phyloP scores from a whole-genome alignment of 2,113 vertebrate species.

The Laterallus jamaicensis region DNA sequence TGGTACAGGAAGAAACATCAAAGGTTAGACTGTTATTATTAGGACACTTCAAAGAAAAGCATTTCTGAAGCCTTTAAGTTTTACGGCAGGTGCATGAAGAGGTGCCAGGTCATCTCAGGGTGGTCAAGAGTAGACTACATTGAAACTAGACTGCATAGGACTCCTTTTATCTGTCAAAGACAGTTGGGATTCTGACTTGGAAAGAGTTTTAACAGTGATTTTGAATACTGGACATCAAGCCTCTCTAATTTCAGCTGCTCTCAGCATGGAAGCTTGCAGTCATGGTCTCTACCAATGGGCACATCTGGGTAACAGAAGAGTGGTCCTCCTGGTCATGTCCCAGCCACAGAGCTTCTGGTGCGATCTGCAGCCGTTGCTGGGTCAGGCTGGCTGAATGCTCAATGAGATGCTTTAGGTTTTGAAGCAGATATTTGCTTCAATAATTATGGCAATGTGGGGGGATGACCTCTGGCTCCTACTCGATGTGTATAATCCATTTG shows the following conservation, averaged over 20 bases:
- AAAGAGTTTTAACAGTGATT: constrained; percentile 79
- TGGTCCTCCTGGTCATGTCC: constrained; percentile 58
- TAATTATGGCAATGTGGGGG: neutral
- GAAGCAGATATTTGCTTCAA: neutral
- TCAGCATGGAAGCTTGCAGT: constrained; percentile 87
- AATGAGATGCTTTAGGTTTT: neutral
- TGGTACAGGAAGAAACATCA: constrained; percentile 89
- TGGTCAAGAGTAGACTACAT: constrained; percentile 79
- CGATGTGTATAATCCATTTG: neutral
- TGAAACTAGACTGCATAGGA: constrained; percentile 77
- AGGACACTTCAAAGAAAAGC: constrained; percentile 93
- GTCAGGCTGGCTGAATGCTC: neutral
- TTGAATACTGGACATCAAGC: constrained; percentile 93
- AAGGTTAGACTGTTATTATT: constrained; percentile 90
- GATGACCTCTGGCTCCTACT: constrained; percentile 23
- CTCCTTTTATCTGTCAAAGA: constrained; percentile 83
- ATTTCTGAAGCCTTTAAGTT: constrained; percentile 91
- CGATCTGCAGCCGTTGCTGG: neutral
- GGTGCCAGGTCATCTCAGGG: constrained; percentile 89
- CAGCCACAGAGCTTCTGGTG: neutral
- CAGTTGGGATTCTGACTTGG: constrained; percentile 78
- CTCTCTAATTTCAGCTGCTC: constrained; percentile 96
- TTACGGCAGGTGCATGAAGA: constrained; percentile 95
- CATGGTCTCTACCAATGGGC: constrained; percentile 80
- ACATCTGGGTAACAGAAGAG: constrained; percentile 85